Conservation (phyloP, 2,113 vertebrate genomes). For the Dicrurus megarhynchus region DNA sequence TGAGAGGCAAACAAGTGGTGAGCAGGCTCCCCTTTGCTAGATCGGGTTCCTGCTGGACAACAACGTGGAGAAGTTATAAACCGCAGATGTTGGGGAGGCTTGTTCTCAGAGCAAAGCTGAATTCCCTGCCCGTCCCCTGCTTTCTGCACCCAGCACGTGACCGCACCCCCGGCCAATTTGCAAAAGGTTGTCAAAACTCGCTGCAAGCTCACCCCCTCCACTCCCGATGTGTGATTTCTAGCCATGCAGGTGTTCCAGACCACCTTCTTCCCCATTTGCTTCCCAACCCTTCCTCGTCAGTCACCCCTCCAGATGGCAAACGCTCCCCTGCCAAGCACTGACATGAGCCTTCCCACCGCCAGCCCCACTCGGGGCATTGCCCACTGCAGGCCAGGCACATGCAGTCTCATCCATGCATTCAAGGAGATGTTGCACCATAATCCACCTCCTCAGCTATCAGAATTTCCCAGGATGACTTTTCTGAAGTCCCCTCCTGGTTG, state of each 20-base stretch:
- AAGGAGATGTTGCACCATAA: not conserved
- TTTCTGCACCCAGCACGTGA: not conserved
- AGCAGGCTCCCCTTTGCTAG: not conserved
- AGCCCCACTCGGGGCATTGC: fast-evolving
- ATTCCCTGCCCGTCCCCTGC: fast-evolving
- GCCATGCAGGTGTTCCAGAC: not conserved
- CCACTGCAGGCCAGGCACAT: not conserved
- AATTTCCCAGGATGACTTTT: not conserved
- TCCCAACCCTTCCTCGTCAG: not conserved
- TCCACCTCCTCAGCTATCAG: not conserved
- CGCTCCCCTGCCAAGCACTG: not conserved
- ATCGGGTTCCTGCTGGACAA: not conserved
- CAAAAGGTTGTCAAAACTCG: not conserved
- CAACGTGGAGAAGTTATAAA: not conserved
- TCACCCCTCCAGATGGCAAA: not conserved
- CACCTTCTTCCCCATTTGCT: not conserved
- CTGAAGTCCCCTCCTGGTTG: not conserved
- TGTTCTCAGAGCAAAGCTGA: not conserved
- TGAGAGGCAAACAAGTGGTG: not conserved
- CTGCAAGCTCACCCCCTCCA: not conserved
- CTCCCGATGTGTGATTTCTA: fast-evolving
- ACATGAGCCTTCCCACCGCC: fast-evolving
- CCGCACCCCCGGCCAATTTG: fast-evolving
- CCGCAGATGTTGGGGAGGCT: not conserved
- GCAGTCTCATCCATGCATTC: not conserved